phyloP scores from a whole-genome alignment of 2,113 vertebrate genomes.

The Megaceryle maxima region DNA sequence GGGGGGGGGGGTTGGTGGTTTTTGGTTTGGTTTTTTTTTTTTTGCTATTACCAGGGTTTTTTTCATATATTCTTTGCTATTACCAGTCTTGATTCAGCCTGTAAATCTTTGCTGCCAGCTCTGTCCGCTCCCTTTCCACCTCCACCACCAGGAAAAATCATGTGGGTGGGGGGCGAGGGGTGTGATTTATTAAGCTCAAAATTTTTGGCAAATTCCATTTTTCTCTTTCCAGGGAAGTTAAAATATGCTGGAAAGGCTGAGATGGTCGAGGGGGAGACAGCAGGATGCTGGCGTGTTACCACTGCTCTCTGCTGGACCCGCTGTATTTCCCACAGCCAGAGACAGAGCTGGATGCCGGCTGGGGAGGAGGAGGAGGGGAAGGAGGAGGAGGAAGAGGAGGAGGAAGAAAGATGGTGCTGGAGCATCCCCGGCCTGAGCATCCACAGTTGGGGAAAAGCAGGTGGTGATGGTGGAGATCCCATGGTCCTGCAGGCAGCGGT shows the following conservation, averaged over 20 bases:
- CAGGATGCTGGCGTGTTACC: not conserved
- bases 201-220: not conserved
- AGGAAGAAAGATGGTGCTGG: not conserved
- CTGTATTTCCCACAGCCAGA: accelerated
- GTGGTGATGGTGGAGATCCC: not conserved
- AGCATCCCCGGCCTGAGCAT: not conserved
- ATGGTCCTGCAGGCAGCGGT: accelerated
- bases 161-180: too few relatives aligned
- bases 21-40: not conserved
- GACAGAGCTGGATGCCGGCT: accelerated
- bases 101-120: not conserved
- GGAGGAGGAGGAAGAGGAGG: not conserved
- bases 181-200: not conserved
- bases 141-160: not conserved
- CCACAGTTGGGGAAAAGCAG: not conserved
- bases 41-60: not conserved
- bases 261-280: not conserved
- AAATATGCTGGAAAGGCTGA: not conserved
- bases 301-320: conserved; percentile 34
- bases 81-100: not conserved
- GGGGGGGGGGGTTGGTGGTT: too few relatives aligned
- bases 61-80: not conserved
- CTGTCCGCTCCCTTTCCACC: not conserved
- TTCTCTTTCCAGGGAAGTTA: conserved; percentile 18
- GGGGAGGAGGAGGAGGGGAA: not conserved